Base-by-base conservation (phyloP, 2,888 invertebrate genomes). In the Podotricha telesiphe region DNA sequence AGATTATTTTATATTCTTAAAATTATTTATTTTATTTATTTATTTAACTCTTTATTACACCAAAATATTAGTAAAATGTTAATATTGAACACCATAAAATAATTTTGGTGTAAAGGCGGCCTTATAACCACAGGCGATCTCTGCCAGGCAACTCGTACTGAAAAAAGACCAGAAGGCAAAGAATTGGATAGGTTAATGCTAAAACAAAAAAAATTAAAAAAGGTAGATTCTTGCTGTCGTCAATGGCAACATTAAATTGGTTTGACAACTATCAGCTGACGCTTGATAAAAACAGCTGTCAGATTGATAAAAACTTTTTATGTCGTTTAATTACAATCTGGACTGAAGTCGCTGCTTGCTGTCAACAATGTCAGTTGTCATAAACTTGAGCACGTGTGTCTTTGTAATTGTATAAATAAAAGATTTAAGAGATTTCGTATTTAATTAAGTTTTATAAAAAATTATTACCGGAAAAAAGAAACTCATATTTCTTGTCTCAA, bases 201-300 rank as follows among this genome's bases (percentile, higher is more conserved):
- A 20, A 22, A 20, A 22, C 13, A 20, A 58, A 6, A 40, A 56
- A 15, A 42, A 7, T 8, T 0, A 15, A 13, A 20, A 20, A 20
- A 42, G 10, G 8, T n/a, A 10, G 5, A 3, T 15, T 2, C 13
- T 8, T 20, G 42, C n/a, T 2, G 1, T n/a, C n/a, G 0, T 15
- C 11, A 20, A 59, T n/a, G 59, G 58, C 42, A 59, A 59, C 20
- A 45, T 17, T 17, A 17, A 20, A n/a, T 59, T 11, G 13, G 22
- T 28, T 28, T 59, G 42, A 59, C 45, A 17, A 4, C 22, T 28
- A 59, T 59, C 59, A 59, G 59, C 59, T 59, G 59, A 42, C 59
- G 42, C 20, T 19, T 55, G 17, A 37, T 28, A 42, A 15, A 7
- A 1, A 58, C 40, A 58, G 0, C 6, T 58, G 40, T 15, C 58